Percentiles rank a stretch among this genome's conserved stretches.
Evolutionary conservation across 2,888 invertebrate genomes (phyloP).

Genomic region (Coecobrya sp.): DNA sequence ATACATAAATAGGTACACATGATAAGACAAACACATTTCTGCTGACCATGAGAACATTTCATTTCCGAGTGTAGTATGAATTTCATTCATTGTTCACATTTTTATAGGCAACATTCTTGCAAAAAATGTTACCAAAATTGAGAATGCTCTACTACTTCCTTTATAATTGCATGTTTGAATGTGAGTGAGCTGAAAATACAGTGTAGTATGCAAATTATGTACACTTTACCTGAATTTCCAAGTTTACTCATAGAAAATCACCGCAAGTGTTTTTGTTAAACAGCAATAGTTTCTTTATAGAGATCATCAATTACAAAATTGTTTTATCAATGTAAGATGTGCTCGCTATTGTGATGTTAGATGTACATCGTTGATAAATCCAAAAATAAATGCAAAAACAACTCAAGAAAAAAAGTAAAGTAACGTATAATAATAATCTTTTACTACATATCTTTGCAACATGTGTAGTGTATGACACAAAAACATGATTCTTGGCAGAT

Average conservation of each 20-base stretch:
- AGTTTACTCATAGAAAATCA: neutral
- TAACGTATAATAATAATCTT: neutral
- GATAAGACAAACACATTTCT: too few relatives aligned
- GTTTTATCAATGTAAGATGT: neutral
- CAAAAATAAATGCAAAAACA: neutral
- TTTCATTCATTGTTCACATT: too few relatives aligned
- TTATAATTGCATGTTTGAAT: neutral
- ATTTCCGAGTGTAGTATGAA: too few relatives aligned
- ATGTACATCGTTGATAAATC: neutral
- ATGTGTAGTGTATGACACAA: slow-evolving; percentile 8
- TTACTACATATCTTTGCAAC: neutral
- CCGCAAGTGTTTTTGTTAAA: neutral
- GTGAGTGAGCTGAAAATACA: neutral
- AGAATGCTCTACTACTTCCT: neutral
- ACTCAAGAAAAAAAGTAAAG: neutral
- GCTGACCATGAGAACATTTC: too few relatives aligned
- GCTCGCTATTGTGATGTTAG: neutral
- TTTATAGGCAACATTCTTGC: too few relatives aligned
- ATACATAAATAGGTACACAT: neutral
- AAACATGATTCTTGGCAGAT: neutral
- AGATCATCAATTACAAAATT: neutral
- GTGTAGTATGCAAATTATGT: neutral
- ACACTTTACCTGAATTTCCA: neutral
- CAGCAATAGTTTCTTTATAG: neutral
- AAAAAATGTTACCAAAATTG: too few relatives aligned